These are phyloP conservation scores for Callimorpha dominula DNA, from an alignment of 2,888 invertebrate genomes.

Conservation along the genomic window DNA sequence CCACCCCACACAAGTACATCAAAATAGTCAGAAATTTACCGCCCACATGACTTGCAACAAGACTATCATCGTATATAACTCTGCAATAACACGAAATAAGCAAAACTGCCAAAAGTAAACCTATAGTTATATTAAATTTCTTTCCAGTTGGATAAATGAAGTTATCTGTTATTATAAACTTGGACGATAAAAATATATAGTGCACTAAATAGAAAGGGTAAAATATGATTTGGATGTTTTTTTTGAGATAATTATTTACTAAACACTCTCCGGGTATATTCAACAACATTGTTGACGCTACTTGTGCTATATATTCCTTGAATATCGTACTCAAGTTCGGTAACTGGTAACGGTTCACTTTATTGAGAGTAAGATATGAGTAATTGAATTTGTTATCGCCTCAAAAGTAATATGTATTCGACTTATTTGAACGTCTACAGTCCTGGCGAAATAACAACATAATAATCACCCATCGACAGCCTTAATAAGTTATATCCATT, in stretches of 20 bases:
- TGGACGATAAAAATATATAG: slow-evolving; percentile 26
- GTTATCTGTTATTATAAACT: slow-evolving; percentile 28
- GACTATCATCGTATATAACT: not conserved
- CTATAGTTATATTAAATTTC: not conserved
- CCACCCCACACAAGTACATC: not conserved
- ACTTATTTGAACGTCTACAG: too few relatives aligned
- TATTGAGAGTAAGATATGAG: too few relatives aligned
- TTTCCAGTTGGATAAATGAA: not conserved
- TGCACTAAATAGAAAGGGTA: slow-evolving; percentile 19
- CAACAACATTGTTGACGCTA: not conserved
- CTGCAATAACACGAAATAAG: not conserved
- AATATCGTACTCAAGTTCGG: too few relatives aligned
- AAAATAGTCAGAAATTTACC: not conserved
- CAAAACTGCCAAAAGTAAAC: not conserved
- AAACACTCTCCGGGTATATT: slow-evolving; percentile 1
- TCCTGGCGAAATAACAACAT: too few relatives aligned
- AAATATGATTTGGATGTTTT: not conserved
- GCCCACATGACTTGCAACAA: not conserved
- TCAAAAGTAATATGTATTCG: too few relatives aligned
- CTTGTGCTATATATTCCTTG: too few relatives aligned
- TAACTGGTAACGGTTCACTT: too few relatives aligned
- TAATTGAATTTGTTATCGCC: too few relatives aligned
- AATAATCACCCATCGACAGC: too few relatives aligned
- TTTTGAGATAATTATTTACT: slow-evolving; percentile 5
- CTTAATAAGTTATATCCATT: too few relatives aligned